Percentiles rank a stretch among this genome's conserved stretches.
phyloP scores from a whole-genome alignment of 2,113 vertebrate species.

The Neolamprologus longior region DNA sequence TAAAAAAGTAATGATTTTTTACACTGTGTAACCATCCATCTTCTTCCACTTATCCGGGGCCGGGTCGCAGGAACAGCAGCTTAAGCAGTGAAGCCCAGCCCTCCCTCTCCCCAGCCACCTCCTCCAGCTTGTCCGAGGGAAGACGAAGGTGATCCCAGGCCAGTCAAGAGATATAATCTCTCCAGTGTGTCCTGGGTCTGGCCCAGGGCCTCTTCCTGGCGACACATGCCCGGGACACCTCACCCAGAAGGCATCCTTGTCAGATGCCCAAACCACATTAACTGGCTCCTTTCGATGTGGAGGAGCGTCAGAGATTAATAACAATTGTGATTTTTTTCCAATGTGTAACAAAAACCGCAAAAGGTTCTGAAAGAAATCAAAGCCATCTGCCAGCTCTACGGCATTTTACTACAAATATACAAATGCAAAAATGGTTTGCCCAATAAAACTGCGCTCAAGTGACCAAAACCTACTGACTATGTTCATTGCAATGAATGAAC shows the following conservation, averaged over 20 bases:
- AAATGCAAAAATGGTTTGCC: neutral
- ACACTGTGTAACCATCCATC: rapidly evolving
- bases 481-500: neutral
- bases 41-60: rapidly evolving
- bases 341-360: neutral
- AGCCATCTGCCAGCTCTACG: neutral
- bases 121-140: neutral
- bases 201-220: neutral
- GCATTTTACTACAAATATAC: neutral
- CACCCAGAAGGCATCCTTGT: neutral
- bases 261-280: rapidly evolving
- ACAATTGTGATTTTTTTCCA: neutral
- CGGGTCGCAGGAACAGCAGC: neutral
- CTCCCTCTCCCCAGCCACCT: neutral
- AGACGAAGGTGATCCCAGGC: neutral
- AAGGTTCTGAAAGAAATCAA: neutral
- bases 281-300: neutral
- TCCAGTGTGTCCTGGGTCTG: neutral
- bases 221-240: neutral
- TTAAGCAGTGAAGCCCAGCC: neutral
- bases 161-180: neutral
- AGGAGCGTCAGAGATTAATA: neutral
- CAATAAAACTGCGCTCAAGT: neutral
- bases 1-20: neutral
- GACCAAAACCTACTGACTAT: neutral